phyloP scores from a whole-genome alignment of 2,797 vertebrate genomes.

The Tadarida brasiliensis region DNA sequence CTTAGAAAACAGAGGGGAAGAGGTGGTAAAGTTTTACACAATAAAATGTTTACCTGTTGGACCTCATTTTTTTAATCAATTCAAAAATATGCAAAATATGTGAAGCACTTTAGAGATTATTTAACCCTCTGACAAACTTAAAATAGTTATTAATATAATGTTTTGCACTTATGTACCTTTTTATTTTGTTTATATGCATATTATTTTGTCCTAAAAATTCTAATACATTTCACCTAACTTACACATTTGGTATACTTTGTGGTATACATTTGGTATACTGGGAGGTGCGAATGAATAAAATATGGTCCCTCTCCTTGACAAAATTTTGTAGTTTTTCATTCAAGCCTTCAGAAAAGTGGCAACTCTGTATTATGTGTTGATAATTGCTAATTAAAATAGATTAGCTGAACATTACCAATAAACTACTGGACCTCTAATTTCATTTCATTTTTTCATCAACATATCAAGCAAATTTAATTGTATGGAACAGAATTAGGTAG shows the following conservation, averaged over 20 bases:
- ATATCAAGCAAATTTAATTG: neutral
- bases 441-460: neutral
- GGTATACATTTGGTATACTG: no score
- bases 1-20: neutral
- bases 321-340: neutral
- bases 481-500: neutral
- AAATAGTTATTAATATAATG: neutral
- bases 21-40: neutral
- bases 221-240: neutral
- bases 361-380: neutral
- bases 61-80: neutral
- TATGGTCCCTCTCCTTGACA: no score
- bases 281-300: no score
- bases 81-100: neutral
- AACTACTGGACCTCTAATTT: neutral
- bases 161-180: neutral
- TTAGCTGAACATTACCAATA: neutral
- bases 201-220: neutral
- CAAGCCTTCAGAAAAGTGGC: neutral
- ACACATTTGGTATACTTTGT: neutral
- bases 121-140: neutral
- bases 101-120: neutral
- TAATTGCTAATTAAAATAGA: constrained; percentile 4
- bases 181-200: neutral
- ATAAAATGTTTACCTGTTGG: neutral